Evolutionary conservation across 2,797 vertebrate species (phyloP).

Genomic region (Balearica regulorum): DNA sequence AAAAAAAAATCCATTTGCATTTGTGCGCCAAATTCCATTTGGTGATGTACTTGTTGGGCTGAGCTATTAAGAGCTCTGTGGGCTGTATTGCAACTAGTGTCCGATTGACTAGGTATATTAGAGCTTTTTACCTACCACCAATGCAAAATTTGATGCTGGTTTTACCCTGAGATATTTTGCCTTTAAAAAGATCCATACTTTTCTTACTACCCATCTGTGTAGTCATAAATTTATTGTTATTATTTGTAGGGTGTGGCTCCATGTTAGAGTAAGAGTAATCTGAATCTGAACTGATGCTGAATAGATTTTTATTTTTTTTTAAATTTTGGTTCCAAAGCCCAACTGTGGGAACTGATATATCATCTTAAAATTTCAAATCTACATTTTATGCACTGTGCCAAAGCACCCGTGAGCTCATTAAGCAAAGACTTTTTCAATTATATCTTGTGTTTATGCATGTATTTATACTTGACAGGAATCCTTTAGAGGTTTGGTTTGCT

Average conservation of each 20-base stretch:
- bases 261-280: background rate
- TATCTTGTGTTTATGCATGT: conserved; percentile 32
- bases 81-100: background rate
- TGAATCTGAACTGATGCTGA: background rate
- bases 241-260: background rate
- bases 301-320: background rate
- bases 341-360: background rate
- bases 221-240: background rate
- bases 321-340: background rate
- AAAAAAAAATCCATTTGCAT: background rate
- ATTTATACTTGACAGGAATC: conserved; percentile 52
- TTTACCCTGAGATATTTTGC: conserved; percentile 8
- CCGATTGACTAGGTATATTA: background rate
- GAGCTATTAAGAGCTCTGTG: background rate
- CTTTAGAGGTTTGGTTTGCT: conserved; percentile 39
- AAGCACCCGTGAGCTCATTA: conserved; percentile 40
- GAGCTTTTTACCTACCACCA: background rate
- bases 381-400: conserved; percentile 1
- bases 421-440: conserved; percentile 44
- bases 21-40: background rate
- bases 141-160: background rate
- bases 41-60: background rate
- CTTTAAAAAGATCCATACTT: background rate
- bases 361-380: conserved; percentile 33
- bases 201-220: no score